Percentiles rank a stretch among this genome's conserved stretches.
Conservation (phyloP, 2,797 vertebrate species). For the Morelia viridis region DNA sequence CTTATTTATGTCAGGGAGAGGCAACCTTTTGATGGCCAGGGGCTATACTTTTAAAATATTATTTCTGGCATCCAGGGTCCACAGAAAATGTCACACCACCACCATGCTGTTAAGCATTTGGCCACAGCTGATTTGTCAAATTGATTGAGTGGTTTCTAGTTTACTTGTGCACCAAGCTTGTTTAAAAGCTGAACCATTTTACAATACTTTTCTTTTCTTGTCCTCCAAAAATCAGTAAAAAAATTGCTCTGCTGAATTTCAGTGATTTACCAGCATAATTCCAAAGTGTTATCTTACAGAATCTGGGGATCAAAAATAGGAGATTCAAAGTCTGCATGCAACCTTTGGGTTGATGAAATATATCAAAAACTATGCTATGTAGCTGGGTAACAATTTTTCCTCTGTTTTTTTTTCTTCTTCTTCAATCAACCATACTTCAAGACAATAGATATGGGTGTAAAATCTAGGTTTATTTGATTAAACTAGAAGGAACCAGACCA, state of each 20-base stretch:
- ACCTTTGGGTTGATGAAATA: neutral
- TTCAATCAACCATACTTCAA: too few relatives aligned
- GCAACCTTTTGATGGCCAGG: neutral
- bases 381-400: neutral
- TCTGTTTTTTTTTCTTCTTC: too few relatives aligned
- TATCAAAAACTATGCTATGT: neutral
- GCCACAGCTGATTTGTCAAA: neutral
- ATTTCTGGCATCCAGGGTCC: neutral
- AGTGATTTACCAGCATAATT: neutral
- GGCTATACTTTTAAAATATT: neutral
- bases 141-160: neutral
- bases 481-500: too few relatives aligned
- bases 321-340: neutral
- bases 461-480: too few relatives aligned
- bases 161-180: neutral
- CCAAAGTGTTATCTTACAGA: neutral
- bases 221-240: neutral
- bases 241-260: neutral
- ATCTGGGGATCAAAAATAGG: neutral
- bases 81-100: neutral
- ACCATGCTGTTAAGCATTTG: neutral
- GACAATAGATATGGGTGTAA: too few relatives aligned
- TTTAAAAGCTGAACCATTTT: neutral
- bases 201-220: neutral
- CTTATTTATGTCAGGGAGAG: neutral